Evolutionary conservation across 2,113 vertebrate species (phyloP).

Genomic region (Melozone crissalis): DNA sequence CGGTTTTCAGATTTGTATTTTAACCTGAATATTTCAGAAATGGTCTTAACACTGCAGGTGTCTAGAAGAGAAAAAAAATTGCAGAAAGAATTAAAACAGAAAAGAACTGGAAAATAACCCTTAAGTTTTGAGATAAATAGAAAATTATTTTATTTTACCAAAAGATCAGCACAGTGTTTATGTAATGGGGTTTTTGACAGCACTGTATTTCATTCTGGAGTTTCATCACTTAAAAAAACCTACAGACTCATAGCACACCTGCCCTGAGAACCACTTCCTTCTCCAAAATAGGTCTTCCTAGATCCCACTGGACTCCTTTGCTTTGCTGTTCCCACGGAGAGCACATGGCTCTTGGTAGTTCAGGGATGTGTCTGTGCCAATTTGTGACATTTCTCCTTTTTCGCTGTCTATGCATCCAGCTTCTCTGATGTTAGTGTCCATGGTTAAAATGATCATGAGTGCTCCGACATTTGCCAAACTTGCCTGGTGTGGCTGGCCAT

Average conservation of each 20-base stretch:
- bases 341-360: neutral
- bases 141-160: neutral
- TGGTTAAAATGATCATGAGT: accelerated
- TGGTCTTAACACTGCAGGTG: neutral
- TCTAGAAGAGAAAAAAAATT: neutral
- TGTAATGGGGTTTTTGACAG: neutral
- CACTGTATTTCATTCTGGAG: neutral
- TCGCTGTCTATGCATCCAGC: neutral
- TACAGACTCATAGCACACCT: neutral
- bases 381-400: neutral
- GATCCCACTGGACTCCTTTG: too few species aligned
- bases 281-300: neutral
- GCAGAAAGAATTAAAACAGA: neutral
- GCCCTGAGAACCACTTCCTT: neutral
- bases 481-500: neutral
- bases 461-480: accelerated
- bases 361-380: accelerated
- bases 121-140: neutral
- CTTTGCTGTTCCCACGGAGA: neutral
- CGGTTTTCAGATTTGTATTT: neutral
- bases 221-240: neutral
- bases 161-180: neutral
- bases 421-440: accelerated
- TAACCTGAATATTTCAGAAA: neutral
- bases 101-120: neutral